phyloP scores from a whole-genome alignment of 1,140 invertebrate species.

The Drosophila santomea region DNA sequence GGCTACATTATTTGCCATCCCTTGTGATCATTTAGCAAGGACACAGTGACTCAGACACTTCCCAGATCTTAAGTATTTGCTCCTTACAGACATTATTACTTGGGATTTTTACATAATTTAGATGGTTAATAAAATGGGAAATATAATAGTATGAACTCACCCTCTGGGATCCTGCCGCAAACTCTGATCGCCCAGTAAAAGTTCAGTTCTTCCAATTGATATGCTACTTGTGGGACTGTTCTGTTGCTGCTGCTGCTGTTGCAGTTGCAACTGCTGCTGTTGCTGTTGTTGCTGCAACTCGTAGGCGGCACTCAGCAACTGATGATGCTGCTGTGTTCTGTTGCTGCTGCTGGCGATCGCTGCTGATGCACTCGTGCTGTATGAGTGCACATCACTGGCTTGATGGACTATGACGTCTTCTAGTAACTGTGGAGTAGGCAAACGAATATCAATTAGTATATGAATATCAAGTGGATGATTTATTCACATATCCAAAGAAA shows the following conservation, averaged over 20 bases:
- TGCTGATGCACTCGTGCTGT: slow-evolving; percentile 36
- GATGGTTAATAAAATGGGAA: too few species aligned
- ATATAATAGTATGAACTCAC: slow-evolving; percentile 43
- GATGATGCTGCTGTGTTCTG: slow-evolving; percentile 47
- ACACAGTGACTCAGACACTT: slow-evolving; percentile 23
- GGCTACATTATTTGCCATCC: slow-evolving; percentile 24
- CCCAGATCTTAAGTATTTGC: too few species aligned
- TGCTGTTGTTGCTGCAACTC: slow-evolving; percentile 34
- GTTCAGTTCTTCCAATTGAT: slow-evolving; percentile 85
- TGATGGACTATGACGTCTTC: slow-evolving; percentile 76
- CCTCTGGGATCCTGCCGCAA: slow-evolving; percentile 69
- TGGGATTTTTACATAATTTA: too few species aligned
- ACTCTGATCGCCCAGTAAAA: slow-evolving; percentile 83
- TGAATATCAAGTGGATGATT: not conserved
- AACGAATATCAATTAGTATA: too few species aligned
- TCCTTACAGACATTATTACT: too few species aligned
- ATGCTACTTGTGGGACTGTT: slow-evolving; percentile 84
- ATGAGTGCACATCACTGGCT: slow-evolving; percentile 58
- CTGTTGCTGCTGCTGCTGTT: slow-evolving; percentile 52
- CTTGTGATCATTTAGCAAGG: slow-evolving; percentile 1
- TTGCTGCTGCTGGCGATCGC: slow-evolving; percentile 32
- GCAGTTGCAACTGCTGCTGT: slow-evolving; percentile 39
- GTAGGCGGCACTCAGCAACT: slow-evolving; percentile 51
- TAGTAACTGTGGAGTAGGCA: slow-evolving; percentile 68
- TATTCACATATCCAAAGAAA: not conserved